Percentiles rank a stretch among this genome's conserved stretches.
These are phyloP conservation scores for Torymus tubicola DNA, from an alignment of 2,888 invertebrate genomes.

Conservation along the genomic window DNA sequence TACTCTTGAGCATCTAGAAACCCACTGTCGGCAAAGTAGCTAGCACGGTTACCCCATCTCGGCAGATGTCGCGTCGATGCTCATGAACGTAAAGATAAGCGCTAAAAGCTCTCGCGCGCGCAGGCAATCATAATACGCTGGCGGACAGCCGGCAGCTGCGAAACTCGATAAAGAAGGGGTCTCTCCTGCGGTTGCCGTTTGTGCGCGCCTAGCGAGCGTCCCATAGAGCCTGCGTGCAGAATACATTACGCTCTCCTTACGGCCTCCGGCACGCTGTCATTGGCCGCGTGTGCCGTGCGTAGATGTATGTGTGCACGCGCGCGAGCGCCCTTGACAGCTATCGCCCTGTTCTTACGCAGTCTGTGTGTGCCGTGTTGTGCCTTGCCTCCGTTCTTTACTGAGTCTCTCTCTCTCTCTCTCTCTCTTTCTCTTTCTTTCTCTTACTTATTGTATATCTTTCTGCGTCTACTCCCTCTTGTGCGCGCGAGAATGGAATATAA, in stretches of 20 bases:
- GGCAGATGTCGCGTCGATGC: constrained; percentile 47
- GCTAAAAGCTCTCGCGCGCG: neutral
- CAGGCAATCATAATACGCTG: too few species aligned
- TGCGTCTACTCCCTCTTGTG: constrained; percentile 27
- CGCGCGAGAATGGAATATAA: constrained; percentile 52
- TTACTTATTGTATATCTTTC: neutral
- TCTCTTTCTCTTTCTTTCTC: constrained; percentile 42
- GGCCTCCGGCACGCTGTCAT: constrained; percentile 60
- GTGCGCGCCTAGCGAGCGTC: constrained; percentile 19
- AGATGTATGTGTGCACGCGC: constrained; percentile 48
- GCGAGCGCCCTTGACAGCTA: constrained; percentile 66
- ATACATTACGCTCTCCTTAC: constrained; percentile 34
- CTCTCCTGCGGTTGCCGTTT: neutral
- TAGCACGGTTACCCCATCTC: neutral
- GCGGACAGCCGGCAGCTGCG: neutral
- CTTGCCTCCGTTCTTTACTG: constrained; percentile 41
- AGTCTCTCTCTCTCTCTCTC: constrained; percentile 38
- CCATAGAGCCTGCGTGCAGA: constrained; percentile 1
- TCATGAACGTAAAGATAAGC: too few species aligned
- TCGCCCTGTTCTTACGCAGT: constrained; percentile 61
- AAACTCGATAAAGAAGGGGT: constrained; percentile 40
- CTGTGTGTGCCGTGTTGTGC: neutral
- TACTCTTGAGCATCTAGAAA: neutral
- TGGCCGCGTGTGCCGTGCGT: constrained; percentile 57
- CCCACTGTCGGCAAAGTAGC: constrained; percentile 40